phyloP scores from a whole-genome alignment of 2,888 invertebrate genomes.

The Agrilus cyanescens region DNA sequence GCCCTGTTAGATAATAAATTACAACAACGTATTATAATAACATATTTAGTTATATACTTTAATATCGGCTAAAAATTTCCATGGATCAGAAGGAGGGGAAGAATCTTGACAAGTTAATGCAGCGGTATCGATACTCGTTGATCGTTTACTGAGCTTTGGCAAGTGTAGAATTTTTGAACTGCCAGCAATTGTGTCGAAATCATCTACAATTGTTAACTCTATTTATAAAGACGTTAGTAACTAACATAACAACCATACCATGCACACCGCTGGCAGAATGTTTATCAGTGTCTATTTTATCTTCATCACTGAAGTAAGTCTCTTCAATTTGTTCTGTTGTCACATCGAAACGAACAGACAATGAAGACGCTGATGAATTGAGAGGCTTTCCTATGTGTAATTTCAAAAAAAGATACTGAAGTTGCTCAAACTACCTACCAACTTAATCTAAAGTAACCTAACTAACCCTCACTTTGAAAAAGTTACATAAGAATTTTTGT shows the following conservation, averaged over 20 bases:
- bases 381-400: slow-evolving; percentile 36
- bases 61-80: slow-evolving; percentile 61
- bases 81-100: slow-evolving; percentile 49
- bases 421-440: too few relatives aligned
- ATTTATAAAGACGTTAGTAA: background rate
- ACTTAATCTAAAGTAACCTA: too few relatives aligned
- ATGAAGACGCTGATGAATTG: slow-evolving; percentile 36
- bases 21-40: background rate
- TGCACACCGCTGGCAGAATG: background rate
- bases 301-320: slow-evolving; percentile 48
- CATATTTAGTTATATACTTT: slow-evolving; percentile 27
- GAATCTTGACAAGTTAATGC: slow-evolving; percentile 27
- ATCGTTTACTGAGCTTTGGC: slow-evolving; percentile 48
- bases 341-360: slow-evolving; percentile 62
- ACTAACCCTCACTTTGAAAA: too few relatives aligned
- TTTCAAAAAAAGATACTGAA: too few relatives aligned
- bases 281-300: slow-evolving; percentile 8
- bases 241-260: background rate
- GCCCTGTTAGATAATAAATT: slow-evolving; percentile 30
- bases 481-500: too few relatives aligned
- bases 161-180: slow-evolving; percentile 47
- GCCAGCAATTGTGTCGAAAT: slow-evolving; percentile 6
- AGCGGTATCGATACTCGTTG: slow-evolving; percentile 45
- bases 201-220: background rate
- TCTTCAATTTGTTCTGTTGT: slow-evolving; percentile 66